These are phyloP conservation scores for Sminthurides bifidus DNA, from an alignment of 1,140 invertebrate genomes.

Conservation along the genomic window DNA sequence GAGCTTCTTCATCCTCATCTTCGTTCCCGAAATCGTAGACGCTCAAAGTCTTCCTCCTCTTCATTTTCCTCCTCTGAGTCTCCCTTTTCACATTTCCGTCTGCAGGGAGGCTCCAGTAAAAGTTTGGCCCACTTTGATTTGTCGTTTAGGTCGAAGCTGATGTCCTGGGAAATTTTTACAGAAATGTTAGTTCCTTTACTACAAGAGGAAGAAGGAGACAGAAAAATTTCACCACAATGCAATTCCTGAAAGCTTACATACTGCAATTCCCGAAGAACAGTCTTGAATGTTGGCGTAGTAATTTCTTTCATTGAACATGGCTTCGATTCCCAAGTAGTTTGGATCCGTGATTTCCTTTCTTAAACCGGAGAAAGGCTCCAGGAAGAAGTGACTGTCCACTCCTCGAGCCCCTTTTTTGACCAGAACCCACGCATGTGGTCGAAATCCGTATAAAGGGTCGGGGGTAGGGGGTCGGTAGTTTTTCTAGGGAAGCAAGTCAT, in stretches of 20 bases:
- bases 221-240: background rate
- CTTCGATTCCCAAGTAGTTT: conserved; percentile 65
- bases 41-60: conserved; percentile 35
- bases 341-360: conserved; percentile 44
- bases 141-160: conserved; percentile 42
- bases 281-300: conserved; percentile 70
- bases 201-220: background rate
- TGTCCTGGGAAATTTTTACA: no score
- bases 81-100: conserved; percentile 32
- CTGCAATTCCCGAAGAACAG: conserved; percentile 36
- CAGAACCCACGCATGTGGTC: conserved; percentile 74
- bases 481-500: conserved; percentile 6
- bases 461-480: conserved; percentile 6
- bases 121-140: conserved; percentile 51
- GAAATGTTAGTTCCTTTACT: background rate
- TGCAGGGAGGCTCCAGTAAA: conserved; percentile 50
- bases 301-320: conserved; percentile 74
- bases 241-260: background rate
- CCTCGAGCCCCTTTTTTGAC: conserved; percentile 49
- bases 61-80: conserved; percentile 35
- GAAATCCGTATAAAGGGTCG: conserved; percentile 54
- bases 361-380: conserved; percentile 66
- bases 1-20: conserved; percentile 37
- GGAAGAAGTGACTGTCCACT: conserved; percentile 55
- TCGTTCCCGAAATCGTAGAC: conserved; percentile 30